These are phyloP conservation scores for Folsomia candida DNA, from an alignment of 2,888 invertebrate species.

Conservation along the genomic window DNA sequence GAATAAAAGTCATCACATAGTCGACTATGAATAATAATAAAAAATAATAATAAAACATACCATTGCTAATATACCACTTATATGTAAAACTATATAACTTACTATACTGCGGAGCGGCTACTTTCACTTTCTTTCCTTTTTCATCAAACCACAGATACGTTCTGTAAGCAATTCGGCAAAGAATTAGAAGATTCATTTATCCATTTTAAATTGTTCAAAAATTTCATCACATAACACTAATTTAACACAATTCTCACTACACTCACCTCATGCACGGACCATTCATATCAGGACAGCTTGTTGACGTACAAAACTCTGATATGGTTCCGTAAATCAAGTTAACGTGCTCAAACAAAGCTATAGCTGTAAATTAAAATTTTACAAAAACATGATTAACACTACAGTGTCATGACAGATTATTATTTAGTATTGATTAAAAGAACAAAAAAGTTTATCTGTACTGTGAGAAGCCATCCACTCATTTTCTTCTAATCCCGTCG, in stretches of 20 bases:
- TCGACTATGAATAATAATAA: too few relatives aligned
- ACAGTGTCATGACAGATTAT: too few relatives aligned
- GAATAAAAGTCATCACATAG: conserved; percentile 97
- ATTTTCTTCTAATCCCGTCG: conserved; percentile 93
- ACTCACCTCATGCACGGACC: conserved; percentile 87
- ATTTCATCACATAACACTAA: neutral
- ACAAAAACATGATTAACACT: conserved; percentile 27
- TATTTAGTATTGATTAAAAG: too few relatives aligned
- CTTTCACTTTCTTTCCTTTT: conserved; percentile 95
- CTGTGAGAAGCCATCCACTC: conserved; percentile 99
- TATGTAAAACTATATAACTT: too few relatives aligned
- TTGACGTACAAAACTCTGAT: conserved; percentile 97
- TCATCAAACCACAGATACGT: conserved; percentile 98
- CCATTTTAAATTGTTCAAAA: too few relatives aligned
- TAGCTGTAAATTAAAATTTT: conserved; percentile 62
- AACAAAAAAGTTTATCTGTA: too few relatives aligned
- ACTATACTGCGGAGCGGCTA: conserved; percentile 96
- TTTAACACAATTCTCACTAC: neutral
- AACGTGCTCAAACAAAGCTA: conserved; percentile 98
- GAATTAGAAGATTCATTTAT: too few relatives aligned
- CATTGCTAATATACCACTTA: too few relatives aligned
- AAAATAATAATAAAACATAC: too few relatives aligned
- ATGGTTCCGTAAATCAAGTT: conserved; percentile 97
- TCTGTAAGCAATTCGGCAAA: too few relatives aligned
- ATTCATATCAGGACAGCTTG: conserved; percentile 93